These are phyloP conservation scores for Carduelis carduelis DNA, from an alignment of 2,797 vertebrate species.

Conservation along the genomic window DNA sequence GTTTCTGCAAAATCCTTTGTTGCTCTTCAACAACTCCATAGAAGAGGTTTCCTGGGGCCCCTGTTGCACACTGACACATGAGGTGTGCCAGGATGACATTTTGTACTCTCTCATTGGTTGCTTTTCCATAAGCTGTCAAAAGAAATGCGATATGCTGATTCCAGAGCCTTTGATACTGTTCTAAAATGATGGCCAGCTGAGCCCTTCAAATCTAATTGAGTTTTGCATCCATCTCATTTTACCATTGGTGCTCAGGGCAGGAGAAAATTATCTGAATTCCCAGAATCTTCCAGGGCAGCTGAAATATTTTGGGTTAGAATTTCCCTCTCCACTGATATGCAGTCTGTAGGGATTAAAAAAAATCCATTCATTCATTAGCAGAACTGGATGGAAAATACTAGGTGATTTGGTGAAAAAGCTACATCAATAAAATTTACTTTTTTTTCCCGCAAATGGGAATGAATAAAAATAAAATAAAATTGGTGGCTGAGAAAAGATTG, in stretches of 20 bases:
- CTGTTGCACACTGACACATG: neutral
- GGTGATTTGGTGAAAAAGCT: neutral
- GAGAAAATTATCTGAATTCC: neutral
- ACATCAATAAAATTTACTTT: neutral
- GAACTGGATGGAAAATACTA: neutral
- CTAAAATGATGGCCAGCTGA: constrained; percentile 53
- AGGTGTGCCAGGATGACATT: constrained; percentile 41
- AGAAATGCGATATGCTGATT: neutral
- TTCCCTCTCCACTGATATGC: neutral
- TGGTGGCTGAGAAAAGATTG: neutral
- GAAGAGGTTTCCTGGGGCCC: constrained; percentile 27
- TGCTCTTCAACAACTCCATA: constrained; percentile 25
- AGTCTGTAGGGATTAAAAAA: neutral
- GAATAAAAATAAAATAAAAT: neutral
- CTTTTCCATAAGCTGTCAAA: constrained; percentile 26
- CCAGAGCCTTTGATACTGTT: constrained; percentile 42
- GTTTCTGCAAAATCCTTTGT: constrained; percentile 39
- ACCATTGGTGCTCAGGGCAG: neutral
- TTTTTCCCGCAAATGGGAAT: neutral
- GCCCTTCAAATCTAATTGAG: constrained; percentile 49
- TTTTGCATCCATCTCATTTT: constrained; percentile 51
- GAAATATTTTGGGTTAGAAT: constrained; percentile 20
- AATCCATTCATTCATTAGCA: neutral
- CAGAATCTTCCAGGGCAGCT: constrained; percentile 2
- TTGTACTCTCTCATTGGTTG: constrained; percentile 24